Evolutionary conservation across 2,888 invertebrate genomes (phyloP).

Genomic region (Copidosoma aretas): DNA sequence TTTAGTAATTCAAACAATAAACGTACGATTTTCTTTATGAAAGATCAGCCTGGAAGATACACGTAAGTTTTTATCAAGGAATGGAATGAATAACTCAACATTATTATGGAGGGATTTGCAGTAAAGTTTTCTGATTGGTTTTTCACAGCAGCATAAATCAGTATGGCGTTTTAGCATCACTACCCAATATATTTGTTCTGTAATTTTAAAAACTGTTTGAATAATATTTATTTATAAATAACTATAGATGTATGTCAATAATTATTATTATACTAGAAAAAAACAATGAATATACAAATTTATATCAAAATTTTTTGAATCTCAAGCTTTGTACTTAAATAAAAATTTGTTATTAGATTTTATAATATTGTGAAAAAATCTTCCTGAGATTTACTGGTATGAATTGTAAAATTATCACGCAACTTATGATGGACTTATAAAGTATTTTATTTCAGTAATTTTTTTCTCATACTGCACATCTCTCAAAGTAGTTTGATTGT

Average conservation of each 20-base stretch:
- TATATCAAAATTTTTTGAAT: background rate
- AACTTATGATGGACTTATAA: too few species aligned
- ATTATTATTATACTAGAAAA: background rate
- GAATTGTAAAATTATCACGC: too few species aligned
- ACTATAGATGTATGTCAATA: background rate
- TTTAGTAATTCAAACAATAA: too few species aligned
- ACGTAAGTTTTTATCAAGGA: background rate
- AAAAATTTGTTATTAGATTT: background rate
- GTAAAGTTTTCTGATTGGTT: slow-evolving; percentile 7
- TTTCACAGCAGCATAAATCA: slow-evolving; percentile 9
- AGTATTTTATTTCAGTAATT: background rate
- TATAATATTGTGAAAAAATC: too few species aligned
- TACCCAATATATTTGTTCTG: background rate
- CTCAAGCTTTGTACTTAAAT: background rate
- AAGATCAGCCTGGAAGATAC: slow-evolving; percentile 7
- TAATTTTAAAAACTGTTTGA: background rate
- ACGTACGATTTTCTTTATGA: background rate
- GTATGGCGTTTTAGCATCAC: background rate
- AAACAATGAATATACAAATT: slow-evolving; percentile 2
- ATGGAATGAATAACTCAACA: slow-evolving; percentile 2
- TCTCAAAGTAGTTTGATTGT: background rate
- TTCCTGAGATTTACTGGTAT: too few species aligned
- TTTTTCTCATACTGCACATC: background rate
- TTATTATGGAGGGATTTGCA: slow-evolving; percentile 26
- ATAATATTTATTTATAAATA: slow-evolving; percentile 9